A percentile compares a stretch with the other conserved stretches of the same genome.
Evolutionary conservation across 1,140 invertebrate genomes (phyloP).

Genomic region (Lucilia sericata): DNA sequence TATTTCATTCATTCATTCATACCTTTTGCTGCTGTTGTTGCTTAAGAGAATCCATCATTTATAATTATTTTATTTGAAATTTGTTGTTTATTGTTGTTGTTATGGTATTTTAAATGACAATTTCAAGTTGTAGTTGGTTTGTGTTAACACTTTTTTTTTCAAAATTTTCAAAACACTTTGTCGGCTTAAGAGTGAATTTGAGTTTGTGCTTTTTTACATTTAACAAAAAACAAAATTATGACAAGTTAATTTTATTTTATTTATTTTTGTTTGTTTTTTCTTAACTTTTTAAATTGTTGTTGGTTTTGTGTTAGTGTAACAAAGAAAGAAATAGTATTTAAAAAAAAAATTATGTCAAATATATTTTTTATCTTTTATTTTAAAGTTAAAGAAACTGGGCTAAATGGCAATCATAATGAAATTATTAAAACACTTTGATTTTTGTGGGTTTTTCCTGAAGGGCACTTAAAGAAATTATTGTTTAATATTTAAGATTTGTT

Average conservation of each 20-base stretch:
- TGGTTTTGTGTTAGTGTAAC: too few species aligned
- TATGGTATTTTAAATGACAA: too few species aligned
- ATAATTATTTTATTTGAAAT: not conserved
- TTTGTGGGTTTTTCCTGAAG: not conserved
- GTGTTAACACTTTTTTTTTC: not conserved
- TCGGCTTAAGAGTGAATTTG: not conserved
- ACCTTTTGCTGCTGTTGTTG: slow-evolving; percentile 13
- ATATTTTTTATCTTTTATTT: not conserved
- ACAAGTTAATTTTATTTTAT: not conserved
- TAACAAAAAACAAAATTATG: not conserved
- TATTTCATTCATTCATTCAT: not conserved
- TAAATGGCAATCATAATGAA: not conserved
- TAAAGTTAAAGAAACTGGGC: slow-evolving; percentile 8
- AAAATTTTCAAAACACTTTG: not conserved
- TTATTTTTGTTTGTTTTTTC: not conserved
- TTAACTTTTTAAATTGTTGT: not conserved
- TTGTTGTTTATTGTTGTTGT: not conserved
- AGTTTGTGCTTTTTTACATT: not conserved
- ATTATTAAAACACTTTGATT: slow-evolving; percentile 22
- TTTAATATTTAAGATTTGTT: not conserved
- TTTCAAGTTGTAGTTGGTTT: not conserved
- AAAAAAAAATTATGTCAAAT: not conserved
- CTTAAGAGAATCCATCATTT: slow-evolving; percentile 11
- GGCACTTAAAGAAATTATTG: slow-evolving; percentile 1
- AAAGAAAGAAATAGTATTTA: not conserved